These are phyloP conservation scores for Oxyteleia sp. DNA, from an alignment of 2,888 invertebrate species.

Conservation along the genomic window DNA sequence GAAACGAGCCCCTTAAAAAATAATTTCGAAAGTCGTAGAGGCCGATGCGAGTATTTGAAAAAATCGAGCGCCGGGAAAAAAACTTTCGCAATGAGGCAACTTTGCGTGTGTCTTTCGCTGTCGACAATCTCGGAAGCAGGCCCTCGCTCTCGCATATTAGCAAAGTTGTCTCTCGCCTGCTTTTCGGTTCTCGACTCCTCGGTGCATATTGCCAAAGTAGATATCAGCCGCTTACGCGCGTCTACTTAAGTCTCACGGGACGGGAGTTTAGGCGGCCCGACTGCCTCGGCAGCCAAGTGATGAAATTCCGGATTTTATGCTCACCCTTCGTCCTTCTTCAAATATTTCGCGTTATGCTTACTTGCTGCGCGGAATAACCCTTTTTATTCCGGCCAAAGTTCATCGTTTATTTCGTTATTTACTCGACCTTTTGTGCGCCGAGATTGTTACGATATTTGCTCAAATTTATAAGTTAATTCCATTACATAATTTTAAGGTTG, in stretches of 20 bases:
- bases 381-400: constrained; percentile 3
- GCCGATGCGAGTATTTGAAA: constrained; percentile 44
- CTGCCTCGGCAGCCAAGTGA: constrained; percentile 49
- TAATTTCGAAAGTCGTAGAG: constrained; percentile 83
- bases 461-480: constrained; percentile 2
- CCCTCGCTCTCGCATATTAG: constrained; percentile 84
- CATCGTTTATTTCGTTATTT: not conserved
- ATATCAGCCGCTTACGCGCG: constrained; percentile 71
- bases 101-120: constrained; percentile 87
- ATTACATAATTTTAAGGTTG: not conserved
- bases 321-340: constrained; percentile 36
- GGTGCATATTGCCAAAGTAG: constrained; percentile 75
- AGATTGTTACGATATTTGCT: constrained; percentile 1
- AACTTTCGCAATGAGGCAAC: constrained; percentile 87
- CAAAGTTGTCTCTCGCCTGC: constrained; percentile 84
- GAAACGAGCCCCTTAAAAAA: constrained; percentile 81
- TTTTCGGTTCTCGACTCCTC: constrained; percentile 62
- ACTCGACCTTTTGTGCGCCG: not conserved
- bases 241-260: constrained; percentile 71
- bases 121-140: constrained; percentile 79
- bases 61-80: constrained; percentile 69
- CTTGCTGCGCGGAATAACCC: constrained; percentile 38
- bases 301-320: constrained; percentile 67
- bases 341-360: constrained; percentile 41
- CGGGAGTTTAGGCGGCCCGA: constrained; percentile 53